Base-by-base conservation (phyloP, 2,888 invertebrate species). In the Lochmaea crataegi region DNA sequence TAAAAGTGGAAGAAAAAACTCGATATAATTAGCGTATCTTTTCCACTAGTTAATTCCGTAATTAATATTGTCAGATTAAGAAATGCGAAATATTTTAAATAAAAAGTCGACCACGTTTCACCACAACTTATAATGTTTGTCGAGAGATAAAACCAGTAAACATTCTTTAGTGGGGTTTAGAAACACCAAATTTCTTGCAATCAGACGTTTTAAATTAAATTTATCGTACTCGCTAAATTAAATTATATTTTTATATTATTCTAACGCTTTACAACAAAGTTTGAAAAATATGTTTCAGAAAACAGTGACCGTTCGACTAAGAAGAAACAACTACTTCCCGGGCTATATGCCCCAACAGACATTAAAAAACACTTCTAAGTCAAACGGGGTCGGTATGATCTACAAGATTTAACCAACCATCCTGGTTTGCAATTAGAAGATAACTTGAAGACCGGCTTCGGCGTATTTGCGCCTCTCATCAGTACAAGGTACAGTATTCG, bases 81-180 rank as follows among this genome's bases (percentile, higher is more conserved):
- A 74, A 71, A 72, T 74, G 66, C 67, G 42, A 65, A 72, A 74
- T 72, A 76, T 73, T 73, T 75, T 61, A 67, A 64, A 74, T 74
- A 65, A 72, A n/a, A 75, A 64, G 63, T 72, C 51, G 42, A 53
- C 45, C 72, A 72, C 16, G 53, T 65, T 51, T 61, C 72, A 48
- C 16, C 66, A 75, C 66, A 61, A 65, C 66, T 72, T 68, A 48
- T 51, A 32, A 66, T 67, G 72, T 67, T 75, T 75, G 69, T 72
- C 71, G 70, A 61, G 56, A 75, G 70, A 72, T 72, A 32, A 71
- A 70, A 48, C 51, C 58, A 45, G 58, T 60, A 45, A 60, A 73
- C 71, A 75, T 75, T 75, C 72, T 73, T 70, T 64, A 57, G 65
- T 18, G 68, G 45, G 63, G 70, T 32, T 73, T 73, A 68, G 71